Evolutionary conservation across 2,113 vertebrate species (phyloP), one percentile per base, ranked within the genome.

Genomic region (Haplochromis vanheusdeni): DNA sequence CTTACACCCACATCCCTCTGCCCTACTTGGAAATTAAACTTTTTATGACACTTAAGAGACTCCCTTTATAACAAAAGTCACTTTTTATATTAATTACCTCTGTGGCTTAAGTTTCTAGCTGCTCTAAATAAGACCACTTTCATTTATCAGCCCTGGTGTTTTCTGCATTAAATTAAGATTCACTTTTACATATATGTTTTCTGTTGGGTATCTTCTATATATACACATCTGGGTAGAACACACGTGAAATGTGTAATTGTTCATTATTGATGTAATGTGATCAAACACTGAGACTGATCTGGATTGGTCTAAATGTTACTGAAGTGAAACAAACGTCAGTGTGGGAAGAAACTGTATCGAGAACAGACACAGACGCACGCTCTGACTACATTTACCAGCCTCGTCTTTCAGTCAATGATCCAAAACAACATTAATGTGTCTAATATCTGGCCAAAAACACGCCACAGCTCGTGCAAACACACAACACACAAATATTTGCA

Each of bases 71-170:
- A 92, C 88, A 90, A 26, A 84, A 85, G 91, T 45, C 91, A 84
- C 80, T 84, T 85, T 93, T 85, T 92, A 92, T 93, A 95, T 96
- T 95, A 95, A 96, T 96, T 95, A 95, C 92, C 86, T 60, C 68
- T 82, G 89, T 86, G 89, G 87, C 35, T 90, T 89, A 91, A 79
- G 84, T 89, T 94, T 94, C 83, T 65, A 82, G 88, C 55, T 60
- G 86, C 89, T 92, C 85, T 89, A 93, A 95, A 95, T 93, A 89
- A 77, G 86, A 89, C 45, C 65, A 83, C 13, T 19, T 89, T 91
- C 80, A 94, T 94, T 93, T 91, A 92, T 95, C 93, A 93, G 85
- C 89, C 23, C 28, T 1, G 33, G 21, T 89, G 51, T 85, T 70
- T 81, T 77, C 21, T 62, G 70, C 31, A 62, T 92, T 40, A 83